Evolutionary conservation across 2,888 invertebrate genomes (phyloP), one percentile per base, ranked within the genome.

Genomic region (Orchesellides sinensis): DNA sequence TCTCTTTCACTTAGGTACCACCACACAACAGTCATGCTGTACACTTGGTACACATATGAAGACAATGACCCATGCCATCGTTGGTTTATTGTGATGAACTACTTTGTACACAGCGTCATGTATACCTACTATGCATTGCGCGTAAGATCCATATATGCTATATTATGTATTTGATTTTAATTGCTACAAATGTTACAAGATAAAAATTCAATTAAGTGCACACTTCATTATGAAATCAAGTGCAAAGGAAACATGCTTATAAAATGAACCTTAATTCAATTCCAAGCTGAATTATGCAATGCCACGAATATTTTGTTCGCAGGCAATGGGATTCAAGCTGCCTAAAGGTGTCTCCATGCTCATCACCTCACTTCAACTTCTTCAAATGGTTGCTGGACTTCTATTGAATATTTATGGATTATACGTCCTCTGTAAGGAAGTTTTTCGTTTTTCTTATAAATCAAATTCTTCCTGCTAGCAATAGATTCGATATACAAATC

Each of bases 21-120:
- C 90, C 98, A 98, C 91, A 96, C 97, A 90, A 97, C 97, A 45
- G 98, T 98, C 70, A 93, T 98, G 86, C 93, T 98, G 68, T 98
- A 97, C 92, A 95, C 96, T 21, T 98, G 98, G 97, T 97, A 95
- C 91, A 95, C 95, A 8, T 96, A 96, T 91, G 94, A 95, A 72
- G 96, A 96, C 91, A 96, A 95, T 91, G 96, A 96, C 74, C 94
- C 96, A 6, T 96, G 96, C 61, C 96, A 96, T 70, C 93, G 97
- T 87, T 97, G 97, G 96, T 97, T 96, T 91, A 95, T 97, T 89
- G 95, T 96, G 79, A 97, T 97, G 96, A 97, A 97, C 91, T 97
- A 96, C 90, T 95, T 95, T 89, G 96, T 97, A 70, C 96, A 96
- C 91, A 93, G 94, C 83, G 93, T 96, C 88, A 98, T 98, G 97